Percentiles rank a stretch among this genome's conserved stretches.
Evolutionary conservation across 2,888 invertebrate genomes (phyloP).

Genomic region (Coleophora flavipennella): DNA sequence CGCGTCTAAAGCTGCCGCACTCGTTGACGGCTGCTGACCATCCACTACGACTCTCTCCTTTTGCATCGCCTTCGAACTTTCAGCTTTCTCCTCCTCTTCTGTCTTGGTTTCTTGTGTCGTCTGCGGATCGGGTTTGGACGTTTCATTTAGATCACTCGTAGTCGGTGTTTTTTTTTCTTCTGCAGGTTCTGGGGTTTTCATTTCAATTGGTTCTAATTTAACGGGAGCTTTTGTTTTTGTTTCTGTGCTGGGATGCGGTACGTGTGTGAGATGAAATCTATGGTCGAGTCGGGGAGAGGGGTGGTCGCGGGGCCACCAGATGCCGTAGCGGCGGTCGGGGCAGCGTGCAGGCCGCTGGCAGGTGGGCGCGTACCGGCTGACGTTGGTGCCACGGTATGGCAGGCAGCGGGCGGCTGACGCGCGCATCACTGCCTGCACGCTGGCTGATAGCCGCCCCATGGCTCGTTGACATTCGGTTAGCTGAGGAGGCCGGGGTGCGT

Average conservation of each 20-base stretch:
- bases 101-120: conserved; percentile 10
- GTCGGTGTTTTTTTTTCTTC: conserved; percentile 21
- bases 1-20: conserved; percentile 39
- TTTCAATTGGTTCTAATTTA: conserved; percentile 22
- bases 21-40: conserved; percentile 45
- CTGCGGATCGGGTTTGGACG: conserved; percentile 18
- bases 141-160: conserved; percentile 17
- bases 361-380: conserved; percentile 56
- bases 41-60: conserved; percentile 33
- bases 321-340: conserved; percentile 43
- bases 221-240: conserved; percentile 6
- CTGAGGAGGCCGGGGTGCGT: conserved; percentile 48
- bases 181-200: conserved; percentile 15
- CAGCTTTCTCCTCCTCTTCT: conserved; percentile 21
- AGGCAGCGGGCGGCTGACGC: conserved; percentile 43
- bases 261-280: conserved; percentile 32
- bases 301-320: conserved; percentile 55
- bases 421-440: conserved; percentile 51
- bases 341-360: conserved; percentile 44
- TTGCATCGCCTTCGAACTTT: conserved; percentile 20
- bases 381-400: conserved; percentile 56
- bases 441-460: conserved; percentile 49
- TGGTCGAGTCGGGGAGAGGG: conserved; percentile 39
- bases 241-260: conserved; percentile 12
- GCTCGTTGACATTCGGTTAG: conserved; percentile 47